These are phyloP conservation scores for Nasonia oneida DNA, from an alignment of 2,888 invertebrate genomes.

Conservation along the genomic window DNA sequence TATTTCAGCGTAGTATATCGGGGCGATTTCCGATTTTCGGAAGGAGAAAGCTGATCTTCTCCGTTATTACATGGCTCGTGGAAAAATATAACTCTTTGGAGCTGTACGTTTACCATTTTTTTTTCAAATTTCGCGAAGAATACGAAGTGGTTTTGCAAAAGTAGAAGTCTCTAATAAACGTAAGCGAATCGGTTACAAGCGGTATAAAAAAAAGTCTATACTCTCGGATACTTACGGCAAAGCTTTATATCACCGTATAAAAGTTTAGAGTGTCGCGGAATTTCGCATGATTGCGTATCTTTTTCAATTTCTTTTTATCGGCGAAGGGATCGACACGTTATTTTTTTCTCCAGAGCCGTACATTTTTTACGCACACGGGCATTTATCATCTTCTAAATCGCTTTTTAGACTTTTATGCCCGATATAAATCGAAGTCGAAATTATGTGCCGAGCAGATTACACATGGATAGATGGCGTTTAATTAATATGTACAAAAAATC, in stretches of 20 bases:
- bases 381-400: conserved; percentile 27
- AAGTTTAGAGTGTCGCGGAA: conserved; percentile 27
- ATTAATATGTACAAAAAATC: not conserved
- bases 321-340: conserved; percentile 4
- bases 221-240: not conserved
- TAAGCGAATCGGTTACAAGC: not conserved
- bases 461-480: not conserved
- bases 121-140: too few relatives aligned
- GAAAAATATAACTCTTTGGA: not conserved
- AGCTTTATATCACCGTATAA: not conserved
- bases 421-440: conserved; percentile 37
- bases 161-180: not conserved
- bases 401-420: conserved; percentile 4
- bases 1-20: conserved; percentile 27
- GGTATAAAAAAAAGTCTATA: not conserved
- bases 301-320: conserved; percentile 42
- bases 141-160: not conserved
- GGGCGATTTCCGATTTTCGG: not conserved
- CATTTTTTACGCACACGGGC: conserved; percentile 1
- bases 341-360: conserved; percentile 9
- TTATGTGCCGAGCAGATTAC: not conserved
- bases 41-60: not conserved
- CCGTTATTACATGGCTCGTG: not conserved
- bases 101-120: not conserved
- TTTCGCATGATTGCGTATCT: not conserved